Conservation (phyloP, 92 coral and sea anemone species). For the Epizoanthus illoricatus region DNA sequence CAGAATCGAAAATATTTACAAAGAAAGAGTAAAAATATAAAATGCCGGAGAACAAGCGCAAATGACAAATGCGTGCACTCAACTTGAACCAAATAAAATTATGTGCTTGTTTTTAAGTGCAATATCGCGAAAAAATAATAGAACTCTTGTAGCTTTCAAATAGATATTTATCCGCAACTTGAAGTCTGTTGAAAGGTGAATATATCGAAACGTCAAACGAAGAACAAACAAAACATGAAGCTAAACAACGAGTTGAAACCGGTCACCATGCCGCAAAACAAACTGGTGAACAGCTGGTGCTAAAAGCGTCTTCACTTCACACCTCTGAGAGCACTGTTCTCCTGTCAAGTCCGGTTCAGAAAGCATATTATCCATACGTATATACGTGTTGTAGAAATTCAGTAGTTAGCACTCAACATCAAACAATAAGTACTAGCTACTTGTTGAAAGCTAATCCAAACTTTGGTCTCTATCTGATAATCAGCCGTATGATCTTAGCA, state of each 20-base stretch:
- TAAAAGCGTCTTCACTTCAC: slow-evolving; percentile 42
- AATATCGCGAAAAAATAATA: too few species aligned
- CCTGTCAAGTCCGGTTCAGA: slow-evolving; percentile 1
- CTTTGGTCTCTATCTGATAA: slow-evolving; percentile 36
- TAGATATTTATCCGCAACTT: background rate
- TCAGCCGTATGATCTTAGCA: slow-evolving; percentile 16
- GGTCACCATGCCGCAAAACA: background rate
- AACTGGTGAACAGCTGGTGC: slow-evolving; percentile 32
- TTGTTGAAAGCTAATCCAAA: slow-evolving; percentile 22
- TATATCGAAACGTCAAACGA: background rate
- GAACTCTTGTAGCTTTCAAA: too few species aligned
- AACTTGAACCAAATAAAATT: too few species aligned
- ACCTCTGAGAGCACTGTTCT: slow-evolving; percentile 7
- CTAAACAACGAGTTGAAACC: background rate
- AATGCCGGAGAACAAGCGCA: too few species aligned
- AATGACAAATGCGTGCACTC: too few species aligned
- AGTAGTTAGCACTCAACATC: too few species aligned
- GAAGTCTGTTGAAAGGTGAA: background rate
- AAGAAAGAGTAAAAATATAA: too few species aligned
- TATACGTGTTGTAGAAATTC: background rate
- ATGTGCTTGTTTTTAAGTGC: too few species aligned
- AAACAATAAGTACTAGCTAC: background rate
- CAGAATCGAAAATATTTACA: too few species aligned
- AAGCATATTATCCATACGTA: background rate
- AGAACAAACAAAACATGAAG: background rate